These are phyloP conservation scores for Eospalax fontanierii DNA, from an alignment of 2,797 vertebrate genomes.

Conservation along the genomic window DNA sequence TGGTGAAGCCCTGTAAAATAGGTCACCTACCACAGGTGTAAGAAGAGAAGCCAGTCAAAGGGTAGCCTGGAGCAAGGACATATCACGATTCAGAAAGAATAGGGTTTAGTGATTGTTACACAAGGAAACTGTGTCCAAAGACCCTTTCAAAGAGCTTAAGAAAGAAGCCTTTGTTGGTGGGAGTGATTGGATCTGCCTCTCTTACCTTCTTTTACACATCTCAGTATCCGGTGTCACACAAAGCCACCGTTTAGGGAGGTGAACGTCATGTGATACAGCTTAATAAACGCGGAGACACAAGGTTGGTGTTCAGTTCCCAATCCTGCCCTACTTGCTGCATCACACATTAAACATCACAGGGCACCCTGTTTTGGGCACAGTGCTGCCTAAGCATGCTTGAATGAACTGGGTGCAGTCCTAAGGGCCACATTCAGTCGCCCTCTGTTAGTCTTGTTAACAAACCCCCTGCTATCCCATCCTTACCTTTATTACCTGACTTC, in stretches of 20 bases:
- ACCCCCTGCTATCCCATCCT: constrained; percentile 61
- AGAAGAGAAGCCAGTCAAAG: constrained; percentile 28
- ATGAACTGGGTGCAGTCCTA: constrained; percentile 72
- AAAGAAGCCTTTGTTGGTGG: constrained; percentile 88
- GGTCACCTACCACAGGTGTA: constrained; percentile 73
- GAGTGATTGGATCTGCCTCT: constrained; percentile 81
- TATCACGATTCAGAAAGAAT: constrained; percentile 81
- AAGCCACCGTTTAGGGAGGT: constrained; percentile 85
- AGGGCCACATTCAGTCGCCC: constrained; percentile 56
- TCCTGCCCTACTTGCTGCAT: constrained; percentile 86
- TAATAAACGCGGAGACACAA: constrained; percentile 86
- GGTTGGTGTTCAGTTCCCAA: constrained; percentile 86
- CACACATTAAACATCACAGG: constrained; percentile 85
- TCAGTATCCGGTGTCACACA: constrained; percentile 82
- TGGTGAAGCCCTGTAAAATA: constrained; percentile 68
- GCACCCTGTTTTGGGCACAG: constrained; percentile 58
- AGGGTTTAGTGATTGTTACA: constrained; percentile 80
- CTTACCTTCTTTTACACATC: constrained; percentile 84
- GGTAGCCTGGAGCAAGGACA: not conserved
- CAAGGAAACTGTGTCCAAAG: constrained; percentile 85
- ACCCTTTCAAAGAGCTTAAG: constrained; percentile 85
- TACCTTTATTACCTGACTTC: not conserved
- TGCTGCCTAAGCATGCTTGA: constrained; percentile 67
- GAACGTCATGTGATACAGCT: constrained; percentile 84
- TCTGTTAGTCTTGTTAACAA: constrained; percentile 74